phyloP scores from a whole-genome alignment of 2,888 invertebrate species.

The Drosophila ochracea region DNA sequence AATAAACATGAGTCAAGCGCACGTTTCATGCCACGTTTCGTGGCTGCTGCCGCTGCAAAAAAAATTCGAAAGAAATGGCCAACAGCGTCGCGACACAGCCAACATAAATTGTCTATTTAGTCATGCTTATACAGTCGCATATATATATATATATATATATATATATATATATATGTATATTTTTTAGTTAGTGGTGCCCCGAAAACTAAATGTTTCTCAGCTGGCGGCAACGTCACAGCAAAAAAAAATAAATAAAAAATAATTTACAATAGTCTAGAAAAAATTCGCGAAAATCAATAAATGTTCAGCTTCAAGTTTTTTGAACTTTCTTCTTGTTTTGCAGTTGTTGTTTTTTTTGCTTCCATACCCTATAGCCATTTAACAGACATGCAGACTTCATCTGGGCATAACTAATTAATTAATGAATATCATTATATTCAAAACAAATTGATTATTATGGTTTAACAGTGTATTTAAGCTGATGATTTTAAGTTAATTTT shows the following conservation, averaged over 20 bases:
- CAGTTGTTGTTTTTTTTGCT: constrained; percentile 4
- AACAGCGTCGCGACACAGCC: constrained; percentile 19
- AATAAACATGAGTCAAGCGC: constrained; percentile 54
- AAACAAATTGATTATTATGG: not conserved
- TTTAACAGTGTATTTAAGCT: not conserved
- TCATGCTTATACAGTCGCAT: constrained; percentile 1
- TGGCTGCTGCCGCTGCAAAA: not conserved
- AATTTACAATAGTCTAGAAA: not conserved
- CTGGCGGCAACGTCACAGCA: not conserved
- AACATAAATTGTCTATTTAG: constrained; percentile 24
- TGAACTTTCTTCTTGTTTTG: constrained; percentile 55
- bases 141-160: not conserved
- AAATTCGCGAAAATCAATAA: constrained; percentile 58
- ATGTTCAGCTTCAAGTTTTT: constrained; percentile 61
- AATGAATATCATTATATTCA: not conserved
- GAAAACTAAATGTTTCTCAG: constrained; percentile 12
- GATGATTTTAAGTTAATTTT: not conserved
- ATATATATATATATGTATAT: not conserved
- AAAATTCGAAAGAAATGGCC: constrained; percentile 24
- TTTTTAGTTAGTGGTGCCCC: not conserved
- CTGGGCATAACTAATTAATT: not conserved
- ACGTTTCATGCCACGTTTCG: constrained; percentile 20
- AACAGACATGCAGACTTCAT: not conserved
- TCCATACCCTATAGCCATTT: not conserved
- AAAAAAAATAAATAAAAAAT: not conserved